Conservation (phyloP, 2,888 invertebrate species). For the Synanthedon andrenaeformis region DNA sequence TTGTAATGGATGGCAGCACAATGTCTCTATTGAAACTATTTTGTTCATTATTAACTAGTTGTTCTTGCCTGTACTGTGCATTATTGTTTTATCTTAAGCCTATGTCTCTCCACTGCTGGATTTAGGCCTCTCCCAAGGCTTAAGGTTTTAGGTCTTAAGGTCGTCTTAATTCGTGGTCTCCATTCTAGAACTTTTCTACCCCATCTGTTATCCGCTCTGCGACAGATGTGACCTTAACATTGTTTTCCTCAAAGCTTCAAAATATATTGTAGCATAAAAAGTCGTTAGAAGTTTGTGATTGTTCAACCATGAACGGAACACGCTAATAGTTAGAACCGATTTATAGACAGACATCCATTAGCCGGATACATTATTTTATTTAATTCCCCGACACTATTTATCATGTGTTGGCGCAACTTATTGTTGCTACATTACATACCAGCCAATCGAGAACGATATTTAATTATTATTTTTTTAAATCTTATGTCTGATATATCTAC, state of each 20-base stretch:
- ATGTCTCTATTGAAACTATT: too few species aligned
- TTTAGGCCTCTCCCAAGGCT: too few species aligned
- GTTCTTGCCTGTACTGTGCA: too few species aligned
- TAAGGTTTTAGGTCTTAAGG: too few species aligned
- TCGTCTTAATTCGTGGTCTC: too few species aligned
- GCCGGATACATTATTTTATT: not conserved
- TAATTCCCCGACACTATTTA: not conserved
- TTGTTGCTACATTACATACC: not conserved
- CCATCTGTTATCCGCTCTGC: too few species aligned
- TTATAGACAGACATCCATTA: not conserved
- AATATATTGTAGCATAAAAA: not conserved
- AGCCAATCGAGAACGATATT: not conserved
- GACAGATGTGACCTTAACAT: not conserved
- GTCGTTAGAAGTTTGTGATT: not conserved
- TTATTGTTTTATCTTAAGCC: too few species aligned
- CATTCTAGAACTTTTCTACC: too few species aligned
- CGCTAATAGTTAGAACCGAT: not conserved
- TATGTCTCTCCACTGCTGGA: too few species aligned
- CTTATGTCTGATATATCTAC: too few species aligned
- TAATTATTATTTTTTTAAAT: not conserved
- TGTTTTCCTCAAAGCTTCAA: not conserved
- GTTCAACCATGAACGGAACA: not conserved
- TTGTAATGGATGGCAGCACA: too few species aligned
- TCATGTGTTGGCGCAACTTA: not conserved
- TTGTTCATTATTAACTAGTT: too few species aligned